Evolutionary conservation across 2,797 vertebrate genomes (phyloP).

Genomic region (Lophura swinhoii): DNA sequence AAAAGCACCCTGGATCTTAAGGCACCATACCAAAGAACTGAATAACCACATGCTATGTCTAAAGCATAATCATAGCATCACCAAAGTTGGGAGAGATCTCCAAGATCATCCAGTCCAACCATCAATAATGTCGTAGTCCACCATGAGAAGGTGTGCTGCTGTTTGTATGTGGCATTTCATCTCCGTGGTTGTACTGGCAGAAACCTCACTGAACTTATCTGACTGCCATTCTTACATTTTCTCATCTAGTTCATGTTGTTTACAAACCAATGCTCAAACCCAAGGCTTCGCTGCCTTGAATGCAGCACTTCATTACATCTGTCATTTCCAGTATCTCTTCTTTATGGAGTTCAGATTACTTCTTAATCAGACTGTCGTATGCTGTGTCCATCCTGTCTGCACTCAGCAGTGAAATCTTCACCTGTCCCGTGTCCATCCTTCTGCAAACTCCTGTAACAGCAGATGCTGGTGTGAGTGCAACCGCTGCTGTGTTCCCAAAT

Average conservation of each 20-base stretch:
- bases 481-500: background rate
- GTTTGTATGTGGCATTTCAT: accelerated
- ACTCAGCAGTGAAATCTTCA: background rate
- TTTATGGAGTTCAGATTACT: background rate
- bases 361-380: background rate
- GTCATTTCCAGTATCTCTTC: background rate
- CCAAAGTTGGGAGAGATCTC: no score
- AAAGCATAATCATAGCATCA: background rate
- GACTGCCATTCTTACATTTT: background rate
- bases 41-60: accelerated
- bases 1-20: background rate
- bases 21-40: background rate
- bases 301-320: background rate
- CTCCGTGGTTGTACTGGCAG: background rate
- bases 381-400: accelerated
- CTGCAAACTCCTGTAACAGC: background rate
- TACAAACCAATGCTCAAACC: background rate
- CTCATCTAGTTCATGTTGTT: background rate
- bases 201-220: background rate
- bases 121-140: background rate
- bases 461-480: background rate
- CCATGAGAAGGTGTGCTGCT: background rate
- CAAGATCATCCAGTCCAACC: no score
- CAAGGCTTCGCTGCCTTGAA: background rate
- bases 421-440: background rate